Evolutionary conservation across 2,888 invertebrate genomes (phyloP), one percentile per base, ranked within the genome.

Genomic region (Lordiphosa andalusiaca): DNA sequence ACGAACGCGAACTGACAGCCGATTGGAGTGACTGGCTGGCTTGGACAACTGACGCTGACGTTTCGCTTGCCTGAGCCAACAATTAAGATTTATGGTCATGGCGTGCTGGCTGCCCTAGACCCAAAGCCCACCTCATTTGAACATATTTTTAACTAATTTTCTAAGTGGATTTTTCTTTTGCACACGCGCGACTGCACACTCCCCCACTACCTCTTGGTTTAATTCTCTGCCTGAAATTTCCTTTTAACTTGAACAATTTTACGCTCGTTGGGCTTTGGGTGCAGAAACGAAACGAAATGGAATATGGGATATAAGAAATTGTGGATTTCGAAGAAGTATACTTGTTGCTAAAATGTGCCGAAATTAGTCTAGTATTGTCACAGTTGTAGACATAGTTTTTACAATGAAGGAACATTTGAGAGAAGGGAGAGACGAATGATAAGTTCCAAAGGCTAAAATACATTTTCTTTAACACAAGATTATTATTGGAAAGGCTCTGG

Each of bases 21-120:
- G 51, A 41, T 40, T 41, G 52, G 30, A 36, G 40, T 21, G 21
- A 50, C 42, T 44, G 57, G 3, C 19, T 19, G 19, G 19, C 19
- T 3, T 19, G 19, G 44, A 25, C 25, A 36, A 30, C n/a, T 37
- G 38, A 10, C 7, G 16, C 25, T 51, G 19, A 19, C 62, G 77
- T 75, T 73, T 67, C 83, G 78, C 69, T 78, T 78, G 78, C 80
- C 76, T 83, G 78, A 76, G 67, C 51, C 60, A 66, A 58, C 80
- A 80, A 78, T 78, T 76, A 78, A 78, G 78, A 78, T 78, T 83
- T 78, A 78, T 78, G 77, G 69, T 68, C 75, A 82, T 78, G 76
- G 77, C 78, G 83, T 82, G 78, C 54, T 67, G 69, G 74, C 19
- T 54, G 67, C 74, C 69, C 66, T 48, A 64, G 54, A 55, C 47